A percentile compares a stretch with the other conserved stretches of the same genome.
These are phyloP conservation scores for Styela clava DNA, from an alignment of 23 tunicate genomes.

Conservation along the genomic window DNA sequence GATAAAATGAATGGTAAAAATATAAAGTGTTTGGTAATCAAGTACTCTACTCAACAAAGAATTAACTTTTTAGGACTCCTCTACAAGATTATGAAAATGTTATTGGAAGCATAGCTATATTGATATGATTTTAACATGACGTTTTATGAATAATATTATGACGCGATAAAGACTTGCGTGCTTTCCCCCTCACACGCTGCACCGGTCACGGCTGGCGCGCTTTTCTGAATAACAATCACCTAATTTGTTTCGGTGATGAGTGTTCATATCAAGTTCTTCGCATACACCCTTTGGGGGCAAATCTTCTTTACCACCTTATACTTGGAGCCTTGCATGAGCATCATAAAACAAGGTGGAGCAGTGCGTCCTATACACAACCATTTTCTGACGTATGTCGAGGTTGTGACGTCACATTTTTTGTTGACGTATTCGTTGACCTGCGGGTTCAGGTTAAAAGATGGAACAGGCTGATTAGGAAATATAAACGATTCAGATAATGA, in stretches of 20 bases:
- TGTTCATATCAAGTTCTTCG: neutral
- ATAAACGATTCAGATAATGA: neutral
- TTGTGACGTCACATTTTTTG: slow-evolving; percentile 18
- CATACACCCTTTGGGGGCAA: slow-evolving; percentile 11
- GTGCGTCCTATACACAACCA: slow-evolving; percentile 10
- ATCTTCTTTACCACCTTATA: slow-evolving; percentile 19
- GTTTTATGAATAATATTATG: too few species aligned
- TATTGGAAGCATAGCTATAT: neutral
- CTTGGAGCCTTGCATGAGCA: neutral
- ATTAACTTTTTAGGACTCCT: too few species aligned
- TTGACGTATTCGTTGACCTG: neutral
- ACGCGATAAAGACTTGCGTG: too few species aligned
- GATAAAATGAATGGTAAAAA: too few species aligned
- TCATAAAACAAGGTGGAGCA: slow-evolving; percentile 13
- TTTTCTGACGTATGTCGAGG: slow-evolving; percentile 10
- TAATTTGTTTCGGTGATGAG: neutral
- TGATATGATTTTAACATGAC: too few species aligned
- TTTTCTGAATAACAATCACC: neutral
- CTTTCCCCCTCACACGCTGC: neutral
- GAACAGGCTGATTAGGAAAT: neutral
- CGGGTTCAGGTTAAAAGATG: neutral
- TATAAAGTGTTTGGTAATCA: too few species aligned
- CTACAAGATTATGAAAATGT: too few species aligned
- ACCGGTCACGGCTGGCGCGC: neutral
- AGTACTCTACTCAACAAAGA: too few species aligned